Percentiles rank a stretch among this genome's conserved stretches.
phyloP scores from a whole-genome alignment of 2,888 invertebrate species.

The Deroplatys truncata region DNA sequence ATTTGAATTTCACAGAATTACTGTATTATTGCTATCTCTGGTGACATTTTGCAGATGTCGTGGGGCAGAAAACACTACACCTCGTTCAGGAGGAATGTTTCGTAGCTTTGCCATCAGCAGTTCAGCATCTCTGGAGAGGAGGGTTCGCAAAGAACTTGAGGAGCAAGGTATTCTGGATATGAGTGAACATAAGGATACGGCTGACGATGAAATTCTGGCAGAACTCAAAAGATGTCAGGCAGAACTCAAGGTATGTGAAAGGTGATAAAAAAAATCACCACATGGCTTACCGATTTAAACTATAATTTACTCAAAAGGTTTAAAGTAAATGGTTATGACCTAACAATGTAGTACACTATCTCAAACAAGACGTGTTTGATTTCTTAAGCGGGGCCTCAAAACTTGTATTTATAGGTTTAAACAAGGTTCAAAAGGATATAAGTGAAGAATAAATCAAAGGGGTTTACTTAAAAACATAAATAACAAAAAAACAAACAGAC shows the following conservation, averaged over 20 bases:
- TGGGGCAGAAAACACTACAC: constrained; percentile 30
- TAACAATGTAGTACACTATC: too few relatives aligned
- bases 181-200: constrained; percentile 42
- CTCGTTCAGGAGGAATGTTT: constrained; percentile 37
- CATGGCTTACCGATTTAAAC: background rate
- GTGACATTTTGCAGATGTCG: constrained; percentile 16
- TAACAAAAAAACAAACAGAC: too few relatives aligned
- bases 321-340: too few relatives aligned
- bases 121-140: constrained; percentile 75
- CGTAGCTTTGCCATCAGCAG: constrained; percentile 56
- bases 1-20: too few relatives aligned
- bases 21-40: background rate
- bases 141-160: constrained; percentile 78
- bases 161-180: constrained; percentile 80
- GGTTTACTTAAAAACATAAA: too few relatives aligned
- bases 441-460: too few relatives aligned
- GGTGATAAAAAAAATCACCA: too few relatives aligned
- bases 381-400: too few relatives aligned
- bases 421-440: too few relatives aligned
- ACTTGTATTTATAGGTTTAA: too few relatives aligned
- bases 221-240: constrained; percentile 86
- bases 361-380: too few relatives aligned
- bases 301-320: background rate
- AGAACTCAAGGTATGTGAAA: constrained; percentile 51
- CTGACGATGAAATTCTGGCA: constrained; percentile 81